A percentile compares a stretch with the other conserved stretches of the same genome.
Evolutionary conservation across 2,888 invertebrate genomes (phyloP).

Genomic region (Formica aserva): DNA sequence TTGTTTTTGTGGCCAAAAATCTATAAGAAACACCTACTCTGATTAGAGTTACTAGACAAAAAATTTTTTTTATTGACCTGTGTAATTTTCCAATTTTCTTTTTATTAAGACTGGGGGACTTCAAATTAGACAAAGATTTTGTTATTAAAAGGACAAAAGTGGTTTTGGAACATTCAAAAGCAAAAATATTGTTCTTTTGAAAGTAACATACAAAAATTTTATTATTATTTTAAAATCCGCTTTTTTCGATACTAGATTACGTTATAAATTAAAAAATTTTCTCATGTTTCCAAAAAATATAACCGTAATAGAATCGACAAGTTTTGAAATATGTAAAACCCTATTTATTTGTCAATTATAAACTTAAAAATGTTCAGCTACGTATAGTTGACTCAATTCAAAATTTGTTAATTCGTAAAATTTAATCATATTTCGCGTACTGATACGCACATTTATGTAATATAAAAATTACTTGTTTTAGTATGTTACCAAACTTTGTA

Average conservation of each 20-base stretch:
- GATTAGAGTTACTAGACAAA: too few relatives aligned
- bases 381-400: background rate
- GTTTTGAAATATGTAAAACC: background rate
- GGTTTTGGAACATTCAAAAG: background rate
- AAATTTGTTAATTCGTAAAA: background rate
- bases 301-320: background rate
- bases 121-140: background rate
- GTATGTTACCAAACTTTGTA: background rate
- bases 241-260: background rate
- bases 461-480: background rate
- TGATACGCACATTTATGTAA: background rate
- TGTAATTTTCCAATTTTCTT: background rate
- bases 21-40: too few relatives aligned
- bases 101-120: background rate
- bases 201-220: background rate
- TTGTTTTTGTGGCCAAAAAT: too few relatives aligned
- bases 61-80: too few relatives aligned
- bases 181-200: background rate
- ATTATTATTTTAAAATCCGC: background rate
- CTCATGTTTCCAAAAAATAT: background rate
- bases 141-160: background rate
- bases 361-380: background rate
- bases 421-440: background rate
- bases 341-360: slow-evolving; percentile 1
- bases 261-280: background rate